Base-by-base conservation (phyloP, 2,888 invertebrate genomes). In the Sesia apiformis region DNA sequence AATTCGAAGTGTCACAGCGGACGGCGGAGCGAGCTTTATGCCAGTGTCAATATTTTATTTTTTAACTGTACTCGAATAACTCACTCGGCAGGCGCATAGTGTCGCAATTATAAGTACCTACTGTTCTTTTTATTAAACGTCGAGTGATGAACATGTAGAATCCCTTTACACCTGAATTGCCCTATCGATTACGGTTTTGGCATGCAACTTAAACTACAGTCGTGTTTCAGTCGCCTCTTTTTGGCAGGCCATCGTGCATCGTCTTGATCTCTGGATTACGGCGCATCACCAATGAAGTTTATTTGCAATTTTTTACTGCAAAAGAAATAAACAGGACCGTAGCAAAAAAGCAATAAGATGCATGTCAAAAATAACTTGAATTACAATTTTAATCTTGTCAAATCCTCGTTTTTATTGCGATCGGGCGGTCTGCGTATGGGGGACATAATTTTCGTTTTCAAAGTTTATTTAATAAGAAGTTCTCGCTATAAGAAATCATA, bases 381-480 rank as follows among this genome's bases (percentile, higher is more conserved):
- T 85, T 86, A 88, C 85, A 87, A 85, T 87, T 87, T 87, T 85
- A 89, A 89, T 89, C 88, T 84, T 83, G 85, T 85, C 87, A 81
- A 85, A 89, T 89, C 87, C 87, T 76, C 72, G 75, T 81, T 84
- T 89, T 89, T 89, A 89, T 89, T 80, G 80, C 76, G 75, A 76
- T 74, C 78, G 71, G 72, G 62, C 72, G 74, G 65, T 60, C 74
- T 69, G 68, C 69, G 72, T 70, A 67, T 70, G 69, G 75, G 67
- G 76, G 80, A 80, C 83, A 84, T 83, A 77, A 84, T 83, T 86
- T 84, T 80, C 76, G 74, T 78, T 81, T 81, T 78, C 81, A 82
- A 84, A 85, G 78, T 84, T 84, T 84, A 85, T 84, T 86, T 85
- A 84, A 84, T 81, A 85, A 81, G 79, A 72, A 76, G 63, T 78